These are phyloP conservation scores for Sorex fumeus DNA, from an alignment of 2,113 vertebrate genomes.

Conservation along the genomic window DNA sequence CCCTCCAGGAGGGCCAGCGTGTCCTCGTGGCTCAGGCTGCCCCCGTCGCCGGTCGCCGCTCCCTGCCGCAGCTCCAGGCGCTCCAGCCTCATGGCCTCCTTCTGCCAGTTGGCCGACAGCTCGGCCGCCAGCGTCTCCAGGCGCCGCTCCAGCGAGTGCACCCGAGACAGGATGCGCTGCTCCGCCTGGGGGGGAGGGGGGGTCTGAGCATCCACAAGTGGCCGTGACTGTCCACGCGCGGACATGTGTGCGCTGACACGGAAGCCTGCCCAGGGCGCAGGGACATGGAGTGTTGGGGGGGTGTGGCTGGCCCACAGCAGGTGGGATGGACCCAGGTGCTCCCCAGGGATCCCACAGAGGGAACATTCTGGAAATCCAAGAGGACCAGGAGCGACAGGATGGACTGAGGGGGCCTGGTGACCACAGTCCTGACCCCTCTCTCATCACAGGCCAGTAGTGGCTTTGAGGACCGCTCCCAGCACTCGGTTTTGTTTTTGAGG, in stretches of 20 bases:
- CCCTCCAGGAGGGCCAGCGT: constrained; percentile 83
- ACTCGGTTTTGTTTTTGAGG: too few species aligned
- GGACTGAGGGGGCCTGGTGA: too few species aligned
- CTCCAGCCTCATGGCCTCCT: constrained; percentile 80
- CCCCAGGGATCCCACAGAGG: not conserved
- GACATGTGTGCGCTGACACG: too few species aligned
- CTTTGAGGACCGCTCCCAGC: too few species aligned
- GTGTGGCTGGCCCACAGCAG: too few species aligned
- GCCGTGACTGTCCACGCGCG: too few species aligned
- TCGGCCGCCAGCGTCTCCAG: constrained; percentile 84
- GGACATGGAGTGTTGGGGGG: too few species aligned
- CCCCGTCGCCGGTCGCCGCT: accelerated
- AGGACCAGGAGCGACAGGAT: too few species aligned
- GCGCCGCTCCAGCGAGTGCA: constrained; percentile 88
- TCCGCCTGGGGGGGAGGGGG: constrained; percentile 71
- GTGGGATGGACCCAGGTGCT: not conserved
- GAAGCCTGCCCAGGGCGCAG: not conserved
- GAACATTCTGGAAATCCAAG: not conserved
- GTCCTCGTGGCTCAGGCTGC: constrained; percentile 74
- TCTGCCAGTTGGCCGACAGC: constrained; percentile 80
- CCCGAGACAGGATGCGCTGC: constrained; percentile 84
- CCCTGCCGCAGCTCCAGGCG: constrained; percentile 81
- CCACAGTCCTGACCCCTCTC: too few species aligned
- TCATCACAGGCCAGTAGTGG: too few species aligned
- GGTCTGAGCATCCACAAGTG: not conserved